Percentiles rank a stretch among this genome's conserved stretches.
These are phyloP conservation scores for Chaetodon trifascialis DNA, from an alignment of 2,113 vertebrate genomes.

Conservation along the genomic window DNA sequence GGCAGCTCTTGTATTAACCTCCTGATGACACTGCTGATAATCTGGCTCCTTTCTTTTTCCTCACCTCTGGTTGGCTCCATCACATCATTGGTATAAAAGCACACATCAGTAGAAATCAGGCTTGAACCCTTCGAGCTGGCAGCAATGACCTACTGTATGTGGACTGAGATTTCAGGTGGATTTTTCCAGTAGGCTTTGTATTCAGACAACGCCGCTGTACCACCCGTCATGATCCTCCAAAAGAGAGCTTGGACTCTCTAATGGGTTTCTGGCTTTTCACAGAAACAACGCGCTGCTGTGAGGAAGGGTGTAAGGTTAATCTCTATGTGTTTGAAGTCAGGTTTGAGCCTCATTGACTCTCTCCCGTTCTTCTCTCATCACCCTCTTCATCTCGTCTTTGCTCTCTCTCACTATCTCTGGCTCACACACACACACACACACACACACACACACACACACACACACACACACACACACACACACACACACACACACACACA, in stretches of 20 bases:
- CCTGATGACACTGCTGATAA: background rate
- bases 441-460: constrained; percentile 13
- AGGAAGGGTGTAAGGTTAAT: constrained; percentile 66
- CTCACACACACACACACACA: background rate
- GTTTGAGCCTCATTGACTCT: constrained; percentile 69
- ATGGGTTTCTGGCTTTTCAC: constrained; percentile 61
- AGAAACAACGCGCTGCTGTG: constrained; percentile 55
- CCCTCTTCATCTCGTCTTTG: constrained; percentile 12
- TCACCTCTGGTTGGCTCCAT: background rate
- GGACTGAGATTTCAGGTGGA: constrained; percentile 2
- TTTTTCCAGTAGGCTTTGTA: constrained; percentile 22
- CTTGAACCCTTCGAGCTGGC: background rate
- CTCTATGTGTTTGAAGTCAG: constrained; percentile 73
- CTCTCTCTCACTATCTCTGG: background rate
- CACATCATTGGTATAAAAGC: constrained; percentile 2
- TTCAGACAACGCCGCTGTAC: constrained; percentile 27
- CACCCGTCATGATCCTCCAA: constrained; percentile 24
- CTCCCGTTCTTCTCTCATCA: constrained; percentile 36
- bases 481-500: constrained; percentile 8
- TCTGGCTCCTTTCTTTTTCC: background rate
- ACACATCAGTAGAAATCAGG: constrained; percentile 13
- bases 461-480: background rate
- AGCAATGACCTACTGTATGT: constrained; percentile 11
- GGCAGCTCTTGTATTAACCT: constrained; percentile 9
- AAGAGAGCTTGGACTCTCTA: constrained; percentile 58